Evolutionary conservation across 2,888 invertebrate genomes (phyloP).

Genomic region (Baccha elongata): DNA sequence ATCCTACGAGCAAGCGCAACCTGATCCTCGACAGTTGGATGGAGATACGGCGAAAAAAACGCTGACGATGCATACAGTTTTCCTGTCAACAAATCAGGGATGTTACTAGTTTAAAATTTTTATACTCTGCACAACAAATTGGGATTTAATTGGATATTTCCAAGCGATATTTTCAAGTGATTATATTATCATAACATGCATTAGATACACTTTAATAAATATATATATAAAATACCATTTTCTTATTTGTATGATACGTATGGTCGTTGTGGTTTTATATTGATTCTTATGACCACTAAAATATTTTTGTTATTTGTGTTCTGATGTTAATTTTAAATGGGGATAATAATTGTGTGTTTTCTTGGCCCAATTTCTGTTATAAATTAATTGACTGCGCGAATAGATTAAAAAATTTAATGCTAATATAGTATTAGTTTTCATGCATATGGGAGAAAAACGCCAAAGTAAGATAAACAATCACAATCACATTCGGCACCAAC

Average conservation of each 20-base stretch:
- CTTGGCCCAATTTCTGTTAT: not conserved
- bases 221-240: no score
- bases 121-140: constrained; percentile 24
- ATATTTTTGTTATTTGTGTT: no score
- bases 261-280: no score
- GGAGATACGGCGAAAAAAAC: constrained; percentile 84
- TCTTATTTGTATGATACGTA: no score
- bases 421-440: constrained; percentile 38
- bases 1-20: constrained; percentile 96
- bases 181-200: constrained; percentile 33
- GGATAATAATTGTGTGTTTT: constrained; percentile 5
- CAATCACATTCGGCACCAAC: constrained; percentile 39
- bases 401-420: constrained; percentile 21
- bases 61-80: constrained; percentile 82
- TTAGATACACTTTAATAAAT: not conserved
- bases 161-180: not conserved
- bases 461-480: constrained; percentile 36
- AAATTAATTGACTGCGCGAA: constrained; percentile 35
- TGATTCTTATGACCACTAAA: no score
- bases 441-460: constrained; percentile 12
- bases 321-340: not conserved
- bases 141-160: constrained; percentile 23
- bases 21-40: constrained; percentile 98
- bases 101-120: constrained; percentile 18
- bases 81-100: constrained; percentile 76